Base-by-base conservation (phyloP, 2,797 vertebrate genomes). In the Pipistrellus pipistrellus region DNA sequence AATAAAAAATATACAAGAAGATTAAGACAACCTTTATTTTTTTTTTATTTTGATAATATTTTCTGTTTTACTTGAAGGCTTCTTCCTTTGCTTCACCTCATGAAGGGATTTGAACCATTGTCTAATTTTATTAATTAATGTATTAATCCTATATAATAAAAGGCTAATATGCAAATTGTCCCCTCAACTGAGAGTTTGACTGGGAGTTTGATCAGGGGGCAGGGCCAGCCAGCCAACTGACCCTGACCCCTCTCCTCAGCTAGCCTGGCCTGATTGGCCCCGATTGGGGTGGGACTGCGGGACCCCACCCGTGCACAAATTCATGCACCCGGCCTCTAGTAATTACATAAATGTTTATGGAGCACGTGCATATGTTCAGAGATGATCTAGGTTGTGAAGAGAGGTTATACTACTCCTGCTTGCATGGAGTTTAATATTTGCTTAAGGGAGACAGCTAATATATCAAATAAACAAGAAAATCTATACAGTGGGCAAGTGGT, bases 101-200 rank as follows among this genome's bases (percentile, higher is more conserved):
- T 38, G 5, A 35, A 55, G 21, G 46, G 35, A 46, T 95, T 95
- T 81, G 76, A 81, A 62, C 25, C 32, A 62, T 13, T 80, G 64
- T 89, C 14, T 83, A 25, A 88, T 81, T 93, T 66, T 85, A 91
- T 64, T 81, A 76, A 69, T 32, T 80, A 25, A 64, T 27, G 66
- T 21, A 3, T 83, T 53, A 83, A 62, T 62, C 59, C 59, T 62
- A 30, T 62, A 14, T 62, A 62, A 30, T 62, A 30, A 30, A 62
- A 62, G 59, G 59, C 59, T 62, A 62, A 62, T 30, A 30, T 62
- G 59, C 59, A 62, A 62, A 62, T 30, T 62, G 25, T 62, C 25
- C 12, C 27, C 12, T 62, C 25, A 6, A 13, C 25, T 11, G 0
- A 25, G 57, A 62, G 25, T 62, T 27, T 27, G 57, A 59, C 5